phyloP scores from a whole-genome alignment of 30 jellyfish, hydroid and myxozoan species.

The Clytia hemisphaerica region DNA sequence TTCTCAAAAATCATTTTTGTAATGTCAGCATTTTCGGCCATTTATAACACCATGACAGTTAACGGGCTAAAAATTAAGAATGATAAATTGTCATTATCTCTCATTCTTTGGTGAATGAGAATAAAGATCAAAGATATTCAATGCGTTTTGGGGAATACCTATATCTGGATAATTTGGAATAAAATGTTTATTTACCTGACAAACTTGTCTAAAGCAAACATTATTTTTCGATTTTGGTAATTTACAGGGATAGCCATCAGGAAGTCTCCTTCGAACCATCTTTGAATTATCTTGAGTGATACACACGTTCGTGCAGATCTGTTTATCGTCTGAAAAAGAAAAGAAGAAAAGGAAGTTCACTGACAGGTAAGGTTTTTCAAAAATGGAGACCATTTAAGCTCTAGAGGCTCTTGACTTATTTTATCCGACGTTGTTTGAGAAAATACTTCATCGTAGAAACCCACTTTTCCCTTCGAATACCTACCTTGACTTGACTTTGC shows the following conservation, averaged over 20 bases:
- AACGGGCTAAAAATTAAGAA: conserved; percentile 6
- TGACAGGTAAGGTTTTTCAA: background rate
- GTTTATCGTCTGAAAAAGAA: background rate
- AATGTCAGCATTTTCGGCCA: too few species aligned
- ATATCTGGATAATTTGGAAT: background rate
- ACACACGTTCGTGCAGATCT: conserved; percentile 7
- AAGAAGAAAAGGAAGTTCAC: background rate
- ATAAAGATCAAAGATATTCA: too few species aligned
- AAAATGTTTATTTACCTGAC: conserved; percentile 1
- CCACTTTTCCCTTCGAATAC: too few species aligned
- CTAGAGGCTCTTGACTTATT: too few species aligned
- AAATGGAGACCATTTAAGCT: too few species aligned
- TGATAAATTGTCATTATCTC: background rate
- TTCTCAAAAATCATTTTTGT: too few species aligned
- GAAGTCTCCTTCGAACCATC: background rate
- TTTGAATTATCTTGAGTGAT: background rate
- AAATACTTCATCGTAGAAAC: too few species aligned
- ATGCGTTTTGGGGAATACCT: background rate
- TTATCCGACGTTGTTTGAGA: too few species aligned
- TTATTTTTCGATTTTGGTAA: background rate
- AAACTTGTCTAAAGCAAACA: conserved; percentile 6
- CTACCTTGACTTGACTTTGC: background rate
- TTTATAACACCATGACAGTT: conserved; percentile 11
- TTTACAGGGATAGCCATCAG: conserved; percentile 22
- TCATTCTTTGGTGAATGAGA: background rate